Evolutionary conservation across 2,797 vertebrate genomes (phyloP), one percentile per base, ranked within the genome.

Genomic region (Clarias laeviceps): DNA sequence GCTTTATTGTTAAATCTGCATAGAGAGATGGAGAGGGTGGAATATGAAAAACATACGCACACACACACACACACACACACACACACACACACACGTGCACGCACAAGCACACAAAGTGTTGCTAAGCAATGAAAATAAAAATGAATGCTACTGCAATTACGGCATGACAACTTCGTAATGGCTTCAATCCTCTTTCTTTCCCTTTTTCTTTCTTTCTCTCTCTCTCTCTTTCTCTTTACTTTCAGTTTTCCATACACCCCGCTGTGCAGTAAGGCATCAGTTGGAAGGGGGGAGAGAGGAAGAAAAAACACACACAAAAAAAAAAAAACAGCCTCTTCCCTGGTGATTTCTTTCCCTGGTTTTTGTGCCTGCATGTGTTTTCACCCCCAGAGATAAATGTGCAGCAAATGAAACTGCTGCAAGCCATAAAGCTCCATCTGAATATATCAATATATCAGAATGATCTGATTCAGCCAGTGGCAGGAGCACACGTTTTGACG

Each of bases 81-180:
- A 37, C 56, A 80, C 82, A 69, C 69, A 69, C 81, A 87, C 83
- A 80, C 87, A 88, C 70, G 50, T 62, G 37, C 61, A 66, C 24
- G 74, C 62, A 66, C 82, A 62, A 24, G 64, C 66, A 84, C 61
- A 85, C 81, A 83, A 77, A 85, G 86, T 73, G 90, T 90, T 88
- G 90, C 89, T 90, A 89, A 81, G 89, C 85, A 54, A 88, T 89
- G 81, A 87, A 89, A 89, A 89, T 84, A 87, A 85, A 90, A 88
- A 88, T 86, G 86, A 90, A 89, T 89, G 85, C 84, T 88, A 88
- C 64, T 85, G 86, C 83, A 84, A 86, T 89, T 89, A 87, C 86
- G 34, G 62, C 84, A 89, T 88, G 86, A 89, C 85, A 87, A 88
- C 84, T 87, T 74, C 56, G 79, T 87, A 86, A 88, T 88, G 87